Evolutionary conservation across 1,140 invertebrate genomes (phyloP), one percentile per base, ranked within the genome.

Genomic region (Maconellicoccus hirsutus): DNA sequence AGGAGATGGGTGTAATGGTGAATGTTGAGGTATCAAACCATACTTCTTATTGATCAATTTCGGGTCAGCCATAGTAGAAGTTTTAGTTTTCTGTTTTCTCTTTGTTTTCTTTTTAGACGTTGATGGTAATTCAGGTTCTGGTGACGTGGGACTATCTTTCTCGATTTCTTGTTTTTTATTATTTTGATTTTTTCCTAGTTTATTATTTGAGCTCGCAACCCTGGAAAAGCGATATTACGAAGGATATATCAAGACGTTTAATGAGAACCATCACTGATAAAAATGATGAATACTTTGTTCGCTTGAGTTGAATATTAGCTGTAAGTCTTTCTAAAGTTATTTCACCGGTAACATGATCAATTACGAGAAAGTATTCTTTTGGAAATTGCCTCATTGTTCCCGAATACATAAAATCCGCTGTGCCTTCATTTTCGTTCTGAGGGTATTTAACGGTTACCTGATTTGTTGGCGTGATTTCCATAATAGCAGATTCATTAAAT

Each of bases 311-410:
- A 26, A 66, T 66, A 66, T 66, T 66, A 2, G 61, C 61, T 66
- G 61, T 66, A 26, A 66, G 61, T 26, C 61, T 66, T 26, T 66
- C 61, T 12, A 66, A 26, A 1, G 61, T 66, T 10, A 66, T 22
- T 25, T 66, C 61, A 66, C 61, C 61, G 61, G 61, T 66, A 66
- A 66, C 61, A 16, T 66, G 61, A 26, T 66, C 61, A 66, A 66
- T 26, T 3, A 66, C 21, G 8, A 66, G 10, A 22, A 66, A 66
- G 25, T 66, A 66, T 66, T 66, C 61, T 66, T 66, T 66, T 4
- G 61, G 61, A 16, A 66, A 66, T 16, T 66, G 61, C 16, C 25
- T 22, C 61, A 66, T 66, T 10, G 61, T 66, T 66, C 61, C 61
- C 6, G 61, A 66, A 66, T 66, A 66, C 61, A 66, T 66, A 16